Evolutionary conservation across 2,797 vertebrate genomes (phyloP).

Genomic region (Podargus strigoides): DNA sequence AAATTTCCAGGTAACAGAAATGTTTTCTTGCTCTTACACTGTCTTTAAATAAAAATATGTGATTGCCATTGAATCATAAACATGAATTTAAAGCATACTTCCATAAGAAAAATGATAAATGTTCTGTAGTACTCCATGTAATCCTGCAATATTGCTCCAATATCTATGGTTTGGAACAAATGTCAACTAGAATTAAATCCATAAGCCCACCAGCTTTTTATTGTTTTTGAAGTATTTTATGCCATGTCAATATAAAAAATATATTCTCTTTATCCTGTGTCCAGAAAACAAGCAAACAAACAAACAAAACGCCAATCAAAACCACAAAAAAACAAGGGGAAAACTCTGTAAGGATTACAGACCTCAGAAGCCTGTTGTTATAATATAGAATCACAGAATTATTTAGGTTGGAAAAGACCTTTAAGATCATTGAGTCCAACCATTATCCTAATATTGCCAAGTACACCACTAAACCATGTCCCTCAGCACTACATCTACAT

Average conservation of each 20-base stretch:
- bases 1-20: constrained; percentile 66
- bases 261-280: neutral
- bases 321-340: neutral
- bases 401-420: neutral
- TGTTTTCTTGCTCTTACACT: neutral
- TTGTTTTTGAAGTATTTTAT: neutral
- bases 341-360: neutral
- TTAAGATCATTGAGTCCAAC: neutral
- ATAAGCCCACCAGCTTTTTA: neutral
- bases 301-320: neutral
- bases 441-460: neutral
- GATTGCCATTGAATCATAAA: neutral
- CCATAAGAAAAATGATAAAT: neutral
- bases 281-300: neutral
- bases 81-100: neutral
- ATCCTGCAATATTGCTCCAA: neutral
- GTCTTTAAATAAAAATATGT: neutral
- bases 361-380: neutral
- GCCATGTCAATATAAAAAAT: neutral
- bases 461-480: neutral
- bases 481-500: neutral
- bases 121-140: neutral
- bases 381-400: neutral
- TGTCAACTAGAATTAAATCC: neutral
- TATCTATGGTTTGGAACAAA: neutral